Evolutionary conservation across 2,113 vertebrate genomes (phyloP).

Genomic region (Stigmatopora argus): DNA sequence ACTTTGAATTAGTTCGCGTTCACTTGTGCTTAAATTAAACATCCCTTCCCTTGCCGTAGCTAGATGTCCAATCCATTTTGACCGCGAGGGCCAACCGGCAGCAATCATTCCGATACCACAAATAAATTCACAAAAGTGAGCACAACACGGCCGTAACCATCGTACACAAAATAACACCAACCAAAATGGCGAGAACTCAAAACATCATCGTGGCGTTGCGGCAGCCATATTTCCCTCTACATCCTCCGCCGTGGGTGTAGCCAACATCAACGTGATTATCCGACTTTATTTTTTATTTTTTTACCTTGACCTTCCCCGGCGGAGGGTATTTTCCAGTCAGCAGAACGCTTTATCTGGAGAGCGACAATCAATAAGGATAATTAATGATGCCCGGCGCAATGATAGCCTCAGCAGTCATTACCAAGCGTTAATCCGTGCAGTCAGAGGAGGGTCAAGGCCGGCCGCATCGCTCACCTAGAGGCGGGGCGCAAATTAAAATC

Average conservation of each 20-base stretch:
- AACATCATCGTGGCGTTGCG: conserved; percentile 13
- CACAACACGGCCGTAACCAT: background rate
- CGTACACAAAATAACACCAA: background rate
- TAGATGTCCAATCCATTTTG: too few relatives aligned
- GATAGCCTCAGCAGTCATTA: conserved; percentile 99
- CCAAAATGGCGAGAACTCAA: background rate
- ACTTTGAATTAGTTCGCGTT: too few relatives aligned
- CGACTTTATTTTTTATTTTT: conserved; percentile 70
- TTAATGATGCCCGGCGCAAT: conserved; percentile 99
- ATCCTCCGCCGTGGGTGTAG: conserved; percentile 40
- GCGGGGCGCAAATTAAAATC: conserved; percentile 97
- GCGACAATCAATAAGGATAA: conserved; percentile 99
- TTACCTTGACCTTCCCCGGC: conserved; percentile 92
- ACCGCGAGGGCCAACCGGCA: background rate
- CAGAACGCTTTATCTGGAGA: conserved; percentile 99
- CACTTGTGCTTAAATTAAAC: too few relatives aligned
- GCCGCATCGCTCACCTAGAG: conserved; percentile 90
- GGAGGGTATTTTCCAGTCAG: conserved; percentile 99
- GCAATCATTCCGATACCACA: background rate
- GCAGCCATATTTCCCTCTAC: conserved; percentile 28
- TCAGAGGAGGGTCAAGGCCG: conserved; percentile 97
- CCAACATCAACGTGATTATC: conserved; percentile 78
- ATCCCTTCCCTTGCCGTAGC: too few relatives aligned
- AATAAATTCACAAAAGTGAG: background rate
- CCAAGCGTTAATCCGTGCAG: conserved; percentile 97